Percentiles rank a stretch among this genome's conserved stretches.
phyloP scores from a whole-genome alignment of 2,113 vertebrate species.

The Lonchura striata region DNA sequence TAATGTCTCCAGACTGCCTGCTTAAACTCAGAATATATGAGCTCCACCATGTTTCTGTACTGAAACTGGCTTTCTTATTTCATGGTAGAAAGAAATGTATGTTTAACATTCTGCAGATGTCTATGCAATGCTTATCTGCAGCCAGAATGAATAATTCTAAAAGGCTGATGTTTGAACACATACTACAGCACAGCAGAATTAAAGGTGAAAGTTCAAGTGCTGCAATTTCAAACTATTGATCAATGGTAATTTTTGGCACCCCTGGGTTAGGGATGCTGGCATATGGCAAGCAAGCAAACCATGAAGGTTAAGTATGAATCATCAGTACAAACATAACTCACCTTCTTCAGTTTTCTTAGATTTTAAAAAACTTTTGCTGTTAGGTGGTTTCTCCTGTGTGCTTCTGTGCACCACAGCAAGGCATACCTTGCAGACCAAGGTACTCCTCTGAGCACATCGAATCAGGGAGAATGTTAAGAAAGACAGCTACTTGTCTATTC shows the following conservation, averaged over 20 bases:
- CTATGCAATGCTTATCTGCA: conserved; percentile 19
- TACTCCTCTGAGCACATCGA: not conserved
- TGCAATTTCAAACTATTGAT: conserved; percentile 72
- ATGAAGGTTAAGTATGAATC: conserved; percentile 55
- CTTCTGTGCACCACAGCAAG: not conserved
- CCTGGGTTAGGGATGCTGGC: conserved; percentile 32
- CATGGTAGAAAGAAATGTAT: not conserved
- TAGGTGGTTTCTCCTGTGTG: not conserved
- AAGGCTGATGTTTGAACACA: conserved; percentile 47
- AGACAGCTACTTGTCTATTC: not conserved
- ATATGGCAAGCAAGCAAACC: conserved; percentile 47
- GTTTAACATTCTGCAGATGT: conserved; percentile 46
- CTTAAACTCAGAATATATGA: not conserved
- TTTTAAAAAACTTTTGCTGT: not conserved
- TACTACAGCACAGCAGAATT: conserved; percentile 50
- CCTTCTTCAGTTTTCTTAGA: not conserved
- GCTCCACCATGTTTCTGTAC: not conserved
- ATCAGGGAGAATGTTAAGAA: not conserved
- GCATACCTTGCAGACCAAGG: not conserved
- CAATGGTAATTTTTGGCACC: conserved; percentile 60
- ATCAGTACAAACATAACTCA: conserved; percentile 22
- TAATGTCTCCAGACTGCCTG: not conserved
- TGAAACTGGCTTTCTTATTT: not conserved
- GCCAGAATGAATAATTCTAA: conserved; percentile 59
- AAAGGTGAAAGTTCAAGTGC: conserved; percentile 64